Evolutionary conservation across 37 sponge, comb jelly and placozoan genomes (phyloP).

Genomic region (Cliona cf. orientalis): DNA sequence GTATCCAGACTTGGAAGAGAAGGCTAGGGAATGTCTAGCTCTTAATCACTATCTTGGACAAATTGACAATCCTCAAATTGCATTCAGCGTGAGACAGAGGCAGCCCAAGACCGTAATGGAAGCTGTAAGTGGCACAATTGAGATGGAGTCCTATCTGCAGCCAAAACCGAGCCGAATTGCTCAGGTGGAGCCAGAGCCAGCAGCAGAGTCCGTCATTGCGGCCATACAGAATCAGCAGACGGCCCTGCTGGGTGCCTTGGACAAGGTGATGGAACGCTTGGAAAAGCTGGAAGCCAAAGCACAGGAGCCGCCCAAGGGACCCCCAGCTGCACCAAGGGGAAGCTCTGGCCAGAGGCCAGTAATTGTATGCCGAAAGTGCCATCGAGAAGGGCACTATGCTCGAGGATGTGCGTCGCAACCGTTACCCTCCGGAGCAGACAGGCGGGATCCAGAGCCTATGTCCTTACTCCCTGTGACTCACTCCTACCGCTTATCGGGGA

Average conservation of each 20-base stretch:
- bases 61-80: constrained; percentile 34
- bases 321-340: background rate
- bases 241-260: too few relatives aligned
- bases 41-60: constrained; percentile 21
- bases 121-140: constrained; percentile 45
- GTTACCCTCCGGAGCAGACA: too few relatives aligned
- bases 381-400: background rate
- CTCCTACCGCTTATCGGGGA: too few relatives aligned
- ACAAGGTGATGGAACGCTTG: too few relatives aligned
- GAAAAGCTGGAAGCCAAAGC: background rate
- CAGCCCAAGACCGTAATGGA: constrained; percentile 34
- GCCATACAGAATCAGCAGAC: too few relatives aligned
- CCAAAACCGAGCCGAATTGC: too few relatives aligned
- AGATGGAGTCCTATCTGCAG: constrained; percentile 55
- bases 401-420: background rate
- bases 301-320: background rate
- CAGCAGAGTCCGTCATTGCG: background rate
- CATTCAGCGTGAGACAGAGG: constrained; percentile 47
- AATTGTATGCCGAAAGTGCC: background rate
- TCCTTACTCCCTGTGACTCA: too few relatives aligned
- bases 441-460: too few relatives aligned
- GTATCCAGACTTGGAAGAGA: constrained; percentile 16
- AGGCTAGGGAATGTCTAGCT: constrained; percentile 30
- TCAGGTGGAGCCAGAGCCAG: too few relatives aligned
- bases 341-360: background rate